Evolutionary conservation across 2,113 vertebrate species (phyloP).

Genomic region (Macheiramphus alcinus): DNA sequence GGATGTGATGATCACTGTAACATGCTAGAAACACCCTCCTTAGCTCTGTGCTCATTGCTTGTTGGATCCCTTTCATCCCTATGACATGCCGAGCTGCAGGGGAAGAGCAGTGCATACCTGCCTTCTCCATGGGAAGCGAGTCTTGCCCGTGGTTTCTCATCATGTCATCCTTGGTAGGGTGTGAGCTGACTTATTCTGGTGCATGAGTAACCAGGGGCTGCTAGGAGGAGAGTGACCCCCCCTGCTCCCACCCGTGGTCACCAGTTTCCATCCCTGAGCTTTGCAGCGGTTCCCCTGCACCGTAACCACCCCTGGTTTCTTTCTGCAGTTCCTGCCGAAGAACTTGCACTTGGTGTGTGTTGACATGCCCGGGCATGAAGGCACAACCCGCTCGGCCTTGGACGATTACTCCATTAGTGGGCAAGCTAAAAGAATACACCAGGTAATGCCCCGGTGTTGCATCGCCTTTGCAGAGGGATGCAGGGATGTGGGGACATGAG

Average conservation of each 20-base stretch:
- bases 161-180: not conserved
- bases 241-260: accelerated
- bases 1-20: not conserved
- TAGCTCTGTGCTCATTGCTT: not conserved
- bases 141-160: not conserved
- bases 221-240: not conserved
- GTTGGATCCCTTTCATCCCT: not conserved
- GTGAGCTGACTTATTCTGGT: not conserved
- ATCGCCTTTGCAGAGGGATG: not conserved
- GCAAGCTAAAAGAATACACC: slow-evolving; percentile 88
- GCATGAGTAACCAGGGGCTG: not conserved
- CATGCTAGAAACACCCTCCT: not conserved
- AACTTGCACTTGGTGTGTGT: slow-evolving; percentile 88
- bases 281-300: not conserved
- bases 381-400: slow-evolving; percentile 83
- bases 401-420: slow-evolving; percentile 89
- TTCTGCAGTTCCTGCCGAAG: slow-evolving; percentile 82
- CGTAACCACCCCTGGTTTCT: not conserved
- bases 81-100: not conserved
- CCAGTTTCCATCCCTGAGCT: not conserved
- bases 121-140: not conserved
- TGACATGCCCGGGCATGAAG: slow-evolving; percentile 95
- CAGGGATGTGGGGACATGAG: not conserved
- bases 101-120: not conserved
- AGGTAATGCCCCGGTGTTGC: slow-evolving; percentile 72